Base-by-base conservation (phyloP, 1,140 invertebrate species). In the Brevipalpus yothersi region DNA sequence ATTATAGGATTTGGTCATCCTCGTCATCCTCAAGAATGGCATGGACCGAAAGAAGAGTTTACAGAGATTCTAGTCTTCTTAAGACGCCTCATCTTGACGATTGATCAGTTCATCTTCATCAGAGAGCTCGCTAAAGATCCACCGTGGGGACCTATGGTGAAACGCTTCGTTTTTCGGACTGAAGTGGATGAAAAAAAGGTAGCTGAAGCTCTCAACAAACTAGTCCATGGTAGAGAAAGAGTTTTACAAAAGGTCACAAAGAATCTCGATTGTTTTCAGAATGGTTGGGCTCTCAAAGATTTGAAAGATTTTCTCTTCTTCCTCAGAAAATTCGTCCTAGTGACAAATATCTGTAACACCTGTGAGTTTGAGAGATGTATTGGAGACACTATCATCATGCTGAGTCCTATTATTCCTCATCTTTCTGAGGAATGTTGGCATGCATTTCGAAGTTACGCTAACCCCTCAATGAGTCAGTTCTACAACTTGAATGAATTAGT, bases 361-460 rank as follows among this genome's bases (percentile, higher is more conserved):
- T 41, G 61, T 67, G 67, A 70, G 67, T 93, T 78, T 72, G 84
- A 91, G 71, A 70, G 78, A 64, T 78, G 83, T 12, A 72, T 94
- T 56, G 83, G 79, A 17, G 71, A 74, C 13, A 78, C 86, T 65
- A 77, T 94, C 54, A 83, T 93, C 59, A 82, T 91, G 78, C 66
- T 92, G 4, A 77, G 84, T 4, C 88, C 89, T 0, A 75, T 94
- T 63, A 81, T 82, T 7, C 90, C 91, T 10, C 83, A 89, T 70
- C 92, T 92, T 70, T 79, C 85, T 11, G 86, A 82, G 1, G 86
- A 93, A 72, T 71, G 93, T 41, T 95, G 90, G 91, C 73, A 77
- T 41, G 84, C 79, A 41, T 81, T 90, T 66, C 5, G 13, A 19
- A n/a, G 9, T 19, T 13, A 13, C 17, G 49, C 49, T n/a, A 1